Conservation (phyloP, 2,113 vertebrate genomes). For the Piaya cayana region DNA sequence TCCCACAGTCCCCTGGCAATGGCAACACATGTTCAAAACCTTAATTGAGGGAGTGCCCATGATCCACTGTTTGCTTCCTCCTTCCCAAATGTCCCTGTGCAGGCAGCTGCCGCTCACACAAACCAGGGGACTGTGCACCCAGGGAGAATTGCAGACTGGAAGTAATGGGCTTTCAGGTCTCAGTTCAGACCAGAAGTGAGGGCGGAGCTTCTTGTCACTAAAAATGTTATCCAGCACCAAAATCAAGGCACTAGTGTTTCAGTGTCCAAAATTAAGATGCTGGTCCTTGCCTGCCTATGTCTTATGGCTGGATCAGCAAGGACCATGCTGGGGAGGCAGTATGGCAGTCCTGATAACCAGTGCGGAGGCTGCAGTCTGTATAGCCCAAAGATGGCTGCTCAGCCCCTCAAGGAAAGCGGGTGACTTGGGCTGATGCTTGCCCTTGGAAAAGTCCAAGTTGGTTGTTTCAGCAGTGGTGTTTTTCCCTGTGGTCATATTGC, state of each 20-base stretch:
- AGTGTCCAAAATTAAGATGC: background rate
- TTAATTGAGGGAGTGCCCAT: background rate
- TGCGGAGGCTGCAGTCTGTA: background rate
- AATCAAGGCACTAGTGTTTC: background rate
- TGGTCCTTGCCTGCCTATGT: background rate
- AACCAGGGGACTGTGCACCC: rapidly evolving
- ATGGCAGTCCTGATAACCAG: background rate
- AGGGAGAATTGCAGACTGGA: background rate
- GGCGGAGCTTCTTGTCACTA: background rate
- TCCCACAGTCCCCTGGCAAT: rapidly evolving
- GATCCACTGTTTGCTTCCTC: background rate
- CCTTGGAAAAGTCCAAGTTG: background rate
- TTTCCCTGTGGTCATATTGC: background rate
- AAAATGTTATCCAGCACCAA: background rate
- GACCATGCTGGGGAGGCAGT: rapidly evolving
- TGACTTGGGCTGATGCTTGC: background rate
- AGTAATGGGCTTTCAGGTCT: background rate
- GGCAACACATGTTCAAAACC: background rate
- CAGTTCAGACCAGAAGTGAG: background rate
- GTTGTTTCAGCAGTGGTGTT: background rate
- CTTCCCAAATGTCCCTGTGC: background rate
- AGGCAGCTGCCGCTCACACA: background rate
- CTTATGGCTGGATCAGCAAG: rapidly evolving
- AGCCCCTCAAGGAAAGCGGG: background rate
- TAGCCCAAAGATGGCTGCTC: background rate